These are phyloP conservation scores for Tauraco hartlaubi DNA, from an alignment of 2,797 vertebrate genomes.

Conservation along the genomic window DNA sequence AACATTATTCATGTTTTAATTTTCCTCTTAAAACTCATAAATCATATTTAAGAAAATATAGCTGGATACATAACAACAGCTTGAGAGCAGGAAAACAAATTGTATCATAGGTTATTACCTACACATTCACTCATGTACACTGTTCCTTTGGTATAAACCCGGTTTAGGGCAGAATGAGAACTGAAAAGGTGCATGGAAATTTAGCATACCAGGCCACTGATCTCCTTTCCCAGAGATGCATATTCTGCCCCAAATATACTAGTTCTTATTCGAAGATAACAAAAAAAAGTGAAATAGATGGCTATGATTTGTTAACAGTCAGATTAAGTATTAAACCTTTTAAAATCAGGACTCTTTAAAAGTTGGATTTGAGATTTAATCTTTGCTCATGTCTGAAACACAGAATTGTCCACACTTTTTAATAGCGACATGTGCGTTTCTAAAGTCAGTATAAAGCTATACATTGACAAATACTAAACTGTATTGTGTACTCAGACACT, in stretches of 20 bases:
- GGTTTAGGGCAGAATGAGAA: neutral
- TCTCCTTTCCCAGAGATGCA: constrained; percentile 37
- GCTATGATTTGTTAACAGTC: neutral
- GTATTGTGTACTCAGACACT: neutral
- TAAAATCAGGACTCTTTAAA: constrained; percentile 28
- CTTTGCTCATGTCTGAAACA: neutral
- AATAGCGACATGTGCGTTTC: neutral
- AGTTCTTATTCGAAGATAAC: neutral
- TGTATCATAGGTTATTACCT: neutral
- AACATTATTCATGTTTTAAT: neutral
- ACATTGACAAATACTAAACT: neutral
- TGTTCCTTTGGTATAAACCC: neutral
- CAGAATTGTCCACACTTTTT: neutral
- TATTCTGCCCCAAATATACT: constrained; percentile 34
- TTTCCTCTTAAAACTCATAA: neutral
- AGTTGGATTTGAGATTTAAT: neutral
- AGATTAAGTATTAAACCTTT: constrained; percentile 28
- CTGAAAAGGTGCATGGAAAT: neutral
- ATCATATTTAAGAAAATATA: neutral
- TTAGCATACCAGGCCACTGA: neutral
- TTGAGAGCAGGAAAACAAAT: neutral
- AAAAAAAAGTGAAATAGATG: neutral
- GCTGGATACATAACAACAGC: neutral
- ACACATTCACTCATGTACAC: neutral
- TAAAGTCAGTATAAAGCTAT: neutral